Percentiles rank a stretch among this genome's conserved stretches.
Conservation (phyloP, 2,797 vertebrate genomes). For the Pampus argenteus region DNA sequence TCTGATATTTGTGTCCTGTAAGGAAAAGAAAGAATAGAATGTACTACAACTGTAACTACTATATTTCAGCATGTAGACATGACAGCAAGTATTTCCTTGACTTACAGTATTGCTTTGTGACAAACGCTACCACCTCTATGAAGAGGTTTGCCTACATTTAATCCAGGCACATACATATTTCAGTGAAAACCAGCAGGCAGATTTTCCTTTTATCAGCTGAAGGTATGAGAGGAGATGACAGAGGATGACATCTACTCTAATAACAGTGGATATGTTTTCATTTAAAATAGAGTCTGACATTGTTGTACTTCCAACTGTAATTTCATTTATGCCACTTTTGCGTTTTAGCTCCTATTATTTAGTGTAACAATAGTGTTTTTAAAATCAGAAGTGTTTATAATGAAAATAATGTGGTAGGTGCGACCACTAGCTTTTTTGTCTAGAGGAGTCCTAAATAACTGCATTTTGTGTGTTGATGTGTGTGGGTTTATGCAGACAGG, state of each 20-base stretch:
- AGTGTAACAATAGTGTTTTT: constrained; percentile 43
- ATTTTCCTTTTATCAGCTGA: not conserved
- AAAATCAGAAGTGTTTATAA: constrained; percentile 53
- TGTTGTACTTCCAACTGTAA: constrained; percentile 14
- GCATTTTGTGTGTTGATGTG: constrained; percentile 38
- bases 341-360: constrained; percentile 53
- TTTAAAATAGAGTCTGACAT: constrained; percentile 16
- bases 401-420: constrained; percentile 44
- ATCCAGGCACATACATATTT: not conserved
- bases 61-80: not conserved
- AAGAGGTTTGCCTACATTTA: not conserved
- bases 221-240: constrained; percentile 3
- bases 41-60: not conserved
- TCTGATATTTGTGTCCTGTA: not conserved
- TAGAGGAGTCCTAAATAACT: constrained; percentile 60
- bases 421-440: constrained; percentile 30
- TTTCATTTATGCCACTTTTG: constrained; percentile 53
- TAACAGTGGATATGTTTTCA: constrained; percentile 22
- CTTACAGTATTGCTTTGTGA: constrained; percentile 10
- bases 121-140: not conserved
- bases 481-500: constrained; percentile 53
- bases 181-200: not conserved
- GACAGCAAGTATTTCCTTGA: constrained; percentile 4
- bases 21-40: not conserved
- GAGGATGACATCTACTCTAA: constrained; percentile 1